Conservation (phyloP, 23 tunicate species). For the Phallusia fumigata region DNA sequence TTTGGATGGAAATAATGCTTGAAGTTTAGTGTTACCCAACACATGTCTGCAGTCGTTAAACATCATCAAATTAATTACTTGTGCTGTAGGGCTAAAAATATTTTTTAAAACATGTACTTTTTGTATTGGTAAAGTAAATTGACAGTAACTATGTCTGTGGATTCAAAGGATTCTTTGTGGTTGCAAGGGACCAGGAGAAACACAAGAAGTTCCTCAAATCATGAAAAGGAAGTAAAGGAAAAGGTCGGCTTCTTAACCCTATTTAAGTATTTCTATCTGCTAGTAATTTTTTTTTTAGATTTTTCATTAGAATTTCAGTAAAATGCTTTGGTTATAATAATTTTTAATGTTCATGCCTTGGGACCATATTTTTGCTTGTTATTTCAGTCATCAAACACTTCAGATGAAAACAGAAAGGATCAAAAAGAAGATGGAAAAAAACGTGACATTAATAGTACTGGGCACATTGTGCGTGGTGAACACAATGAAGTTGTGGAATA, state of each 20-base stretch:
- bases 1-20: too few relatives aligned
- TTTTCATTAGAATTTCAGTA: too few relatives aligned
- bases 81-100: too few relatives aligned
- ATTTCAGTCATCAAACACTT: neutral
- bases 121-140: neutral
- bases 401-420: neutral
- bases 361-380: neutral
- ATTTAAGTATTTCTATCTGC: too few relatives aligned
- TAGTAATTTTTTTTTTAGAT: too few relatives aligned
- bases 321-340: too few relatives aligned
- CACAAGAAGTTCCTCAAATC: conserved; percentile 85
- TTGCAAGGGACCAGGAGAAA: conserved; percentile 54
- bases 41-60: too few relatives aligned
- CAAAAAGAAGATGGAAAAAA: conserved; percentile 31
- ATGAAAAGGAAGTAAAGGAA: conserved; percentile 76
- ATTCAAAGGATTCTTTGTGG: conserved; percentile 7
- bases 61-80: too few relatives aligned
- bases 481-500: conserved; percentile 75
- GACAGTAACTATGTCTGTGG: neutral
- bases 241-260: neutral
- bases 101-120: too few relatives aligned
- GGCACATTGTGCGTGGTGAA: conserved; percentile 45
- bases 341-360: neutral
- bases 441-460: conserved; percentile 25
- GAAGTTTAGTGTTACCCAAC: too few relatives aligned